Conservation (phyloP, 2,888 invertebrate species). For the Chromoteleia sp. region DNA sequence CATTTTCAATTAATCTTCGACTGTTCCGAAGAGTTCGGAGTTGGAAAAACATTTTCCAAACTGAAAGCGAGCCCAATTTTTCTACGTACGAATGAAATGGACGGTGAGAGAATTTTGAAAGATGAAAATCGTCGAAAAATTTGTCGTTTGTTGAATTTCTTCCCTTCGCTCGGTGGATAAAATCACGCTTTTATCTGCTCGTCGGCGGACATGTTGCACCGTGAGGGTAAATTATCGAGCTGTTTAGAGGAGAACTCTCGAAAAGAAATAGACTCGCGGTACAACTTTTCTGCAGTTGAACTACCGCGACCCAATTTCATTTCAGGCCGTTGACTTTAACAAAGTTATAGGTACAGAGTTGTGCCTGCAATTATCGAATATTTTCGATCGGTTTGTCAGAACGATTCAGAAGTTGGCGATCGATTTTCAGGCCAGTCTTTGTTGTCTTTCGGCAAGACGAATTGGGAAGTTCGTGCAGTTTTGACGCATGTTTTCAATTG, state of each 20-base stretch:
- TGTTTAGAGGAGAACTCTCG: conserved; percentile 33
- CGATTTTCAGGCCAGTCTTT: conserved; percentile 24
- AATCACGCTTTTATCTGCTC: conserved; percentile 21
- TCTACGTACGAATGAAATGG: not conserved
- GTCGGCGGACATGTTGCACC: conserved; percentile 7
- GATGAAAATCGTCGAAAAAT: not conserved
- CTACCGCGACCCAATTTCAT: conserved; percentile 47
- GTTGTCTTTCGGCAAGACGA: conserved; percentile 15
- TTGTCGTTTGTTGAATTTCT: not conserved
- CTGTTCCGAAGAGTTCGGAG: not conserved
- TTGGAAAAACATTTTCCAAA: conserved; percentile 25
- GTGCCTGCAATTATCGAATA: conserved; percentile 52
- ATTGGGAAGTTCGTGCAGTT: conserved; percentile 26
- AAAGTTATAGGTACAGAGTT: conserved; percentile 43
- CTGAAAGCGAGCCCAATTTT: conserved; percentile 9
- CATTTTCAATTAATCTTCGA: conserved; percentile 31
- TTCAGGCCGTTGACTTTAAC: conserved; percentile 56
- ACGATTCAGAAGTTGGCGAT: conserved; percentile 37
- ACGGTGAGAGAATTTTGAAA: not conserved
- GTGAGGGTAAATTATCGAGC: conserved; percentile 30
- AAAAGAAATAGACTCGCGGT: conserved; percentile 30
- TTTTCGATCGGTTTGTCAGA: conserved; percentile 41
- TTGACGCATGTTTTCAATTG: conserved; percentile 8
- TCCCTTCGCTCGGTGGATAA: not conserved
- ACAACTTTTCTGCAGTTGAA: conserved; percentile 46